These are phyloP conservation scores for Leptosomus discolor DNA, from an alignment of 2,113 vertebrate species.

Conservation along the genomic window DNA sequence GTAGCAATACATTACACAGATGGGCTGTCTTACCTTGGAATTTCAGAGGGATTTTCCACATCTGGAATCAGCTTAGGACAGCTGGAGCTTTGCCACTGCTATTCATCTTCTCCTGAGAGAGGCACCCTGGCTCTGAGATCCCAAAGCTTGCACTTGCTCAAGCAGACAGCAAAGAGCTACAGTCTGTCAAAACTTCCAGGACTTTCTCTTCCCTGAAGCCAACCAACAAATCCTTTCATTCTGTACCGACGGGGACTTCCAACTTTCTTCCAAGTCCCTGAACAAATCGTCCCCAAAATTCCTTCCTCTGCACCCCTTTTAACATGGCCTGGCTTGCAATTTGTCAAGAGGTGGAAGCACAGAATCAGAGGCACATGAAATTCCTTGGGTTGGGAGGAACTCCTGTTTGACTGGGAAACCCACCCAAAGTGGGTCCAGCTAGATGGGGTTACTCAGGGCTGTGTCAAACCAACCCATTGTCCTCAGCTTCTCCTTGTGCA, in stretches of 20 bases:
- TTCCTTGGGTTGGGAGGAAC: neutral
- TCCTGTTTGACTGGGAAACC: neutral
- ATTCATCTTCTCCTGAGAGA: neutral
- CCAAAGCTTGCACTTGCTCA: neutral
- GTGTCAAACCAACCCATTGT: neutral
- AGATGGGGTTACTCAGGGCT: neutral
- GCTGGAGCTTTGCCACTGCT: neutral
- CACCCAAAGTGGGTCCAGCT: neutral
- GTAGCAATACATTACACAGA: neutral
- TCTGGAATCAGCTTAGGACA: neutral
- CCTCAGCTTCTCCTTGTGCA: neutral
- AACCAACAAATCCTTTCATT: neutral
- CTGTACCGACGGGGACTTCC: neutral
- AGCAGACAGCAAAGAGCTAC: neutral
- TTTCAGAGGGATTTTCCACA: neutral
- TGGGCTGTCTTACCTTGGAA: neutral
- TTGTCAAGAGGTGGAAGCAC: neutral
- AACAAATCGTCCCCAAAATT: neutral
- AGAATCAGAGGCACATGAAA: neutral
- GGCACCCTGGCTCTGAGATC: neutral
- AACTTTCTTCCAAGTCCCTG: neutral
- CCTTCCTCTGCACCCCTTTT: neutral
- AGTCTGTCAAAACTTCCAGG: neutral
- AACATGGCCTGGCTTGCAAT: neutral
- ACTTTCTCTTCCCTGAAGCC: neutral